Conservation (phyloP, 2,888 invertebrate genomes). For the Agonopterix arenella region DNA sequence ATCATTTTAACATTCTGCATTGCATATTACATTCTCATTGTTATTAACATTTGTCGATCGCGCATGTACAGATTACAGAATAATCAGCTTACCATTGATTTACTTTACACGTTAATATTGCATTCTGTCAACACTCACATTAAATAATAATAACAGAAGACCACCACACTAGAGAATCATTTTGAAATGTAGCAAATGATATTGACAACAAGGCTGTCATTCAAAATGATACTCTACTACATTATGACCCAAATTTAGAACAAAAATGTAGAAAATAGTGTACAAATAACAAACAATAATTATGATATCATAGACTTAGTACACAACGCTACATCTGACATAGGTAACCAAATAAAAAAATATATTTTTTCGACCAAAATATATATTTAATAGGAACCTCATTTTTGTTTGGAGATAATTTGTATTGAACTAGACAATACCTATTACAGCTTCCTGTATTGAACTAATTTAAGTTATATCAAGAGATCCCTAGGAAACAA, state of each 20-base stretch:
- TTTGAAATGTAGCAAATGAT: too few relatives aligned
- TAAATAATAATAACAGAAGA: neutral
- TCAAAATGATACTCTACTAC: constrained; percentile 14
- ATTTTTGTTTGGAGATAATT: too few relatives aligned
- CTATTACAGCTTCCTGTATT: too few relatives aligned
- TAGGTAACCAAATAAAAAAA: too few relatives aligned
- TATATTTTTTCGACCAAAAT: too few relatives aligned
- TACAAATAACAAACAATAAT: constrained; percentile 25
- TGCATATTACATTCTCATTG: constrained; percentile 49
- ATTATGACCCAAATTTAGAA: constrained; percentile 24
- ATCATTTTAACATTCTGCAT: constrained; percentile 42
- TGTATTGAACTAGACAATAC: too few relatives aligned
- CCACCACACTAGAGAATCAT: constrained; percentile 19
- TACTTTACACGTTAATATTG: constrained; percentile 66
- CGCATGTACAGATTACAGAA: constrained; percentile 51
- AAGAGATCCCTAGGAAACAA: too few relatives aligned
- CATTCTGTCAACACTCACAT: constrained; percentile 71
- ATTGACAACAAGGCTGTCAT: too few relatives aligned
- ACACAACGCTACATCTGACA: too few relatives aligned
- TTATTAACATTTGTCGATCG: constrained; percentile 44
- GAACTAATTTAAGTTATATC: too few relatives aligned
- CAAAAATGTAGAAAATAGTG: constrained; percentile 23
- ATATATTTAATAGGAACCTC: too few relatives aligned
- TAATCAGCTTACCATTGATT: constrained; percentile 40
- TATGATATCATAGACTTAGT: constrained; percentile 3